Conservation (phyloP, 2,888 invertebrate species). For the Cephus pulcher region DNA sequence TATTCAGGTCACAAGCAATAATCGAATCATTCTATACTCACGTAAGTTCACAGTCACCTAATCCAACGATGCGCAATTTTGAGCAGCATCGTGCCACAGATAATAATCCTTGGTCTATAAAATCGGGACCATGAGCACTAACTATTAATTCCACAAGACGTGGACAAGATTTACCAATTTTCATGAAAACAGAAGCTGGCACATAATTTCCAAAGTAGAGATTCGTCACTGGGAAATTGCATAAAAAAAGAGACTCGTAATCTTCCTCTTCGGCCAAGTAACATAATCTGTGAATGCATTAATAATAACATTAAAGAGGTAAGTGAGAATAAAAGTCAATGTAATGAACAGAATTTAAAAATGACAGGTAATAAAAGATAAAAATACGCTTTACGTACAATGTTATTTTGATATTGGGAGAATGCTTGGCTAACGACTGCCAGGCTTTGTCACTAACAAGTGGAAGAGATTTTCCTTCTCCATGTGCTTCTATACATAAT, state of each 20-base stretch:
- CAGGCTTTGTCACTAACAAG: slow-evolving; percentile 51
- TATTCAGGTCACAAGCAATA: not conserved
- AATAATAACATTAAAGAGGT: not conserved
- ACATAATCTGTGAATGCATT: slow-evolving; percentile 40
- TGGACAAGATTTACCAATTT: slow-evolving; percentile 53
- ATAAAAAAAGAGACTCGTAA: slow-evolving; percentile 46
- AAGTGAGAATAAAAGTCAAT: not conserved
- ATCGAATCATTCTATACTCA: slow-evolving; percentile 26
- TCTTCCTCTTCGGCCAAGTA: slow-evolving; percentile 56
- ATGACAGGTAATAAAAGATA: not conserved
- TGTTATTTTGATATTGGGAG: slow-evolving; percentile 56
- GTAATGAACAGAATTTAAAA: not conserved
- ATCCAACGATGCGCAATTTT: slow-evolving; percentile 51
- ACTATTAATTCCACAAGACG: slow-evolving; percentile 57
- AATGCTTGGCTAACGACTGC: slow-evolving; percentile 48
- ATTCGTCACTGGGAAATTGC: slow-evolving; percentile 58
- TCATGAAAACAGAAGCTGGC: slow-evolving; percentile 44
- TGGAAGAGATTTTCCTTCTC: slow-evolving; percentile 49
- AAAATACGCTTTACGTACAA: slow-evolving; percentile 45
- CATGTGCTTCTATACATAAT: slow-evolving; percentile 54
- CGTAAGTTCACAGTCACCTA: slow-evolving; percentile 62
- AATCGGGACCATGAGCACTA: slow-evolving; percentile 50
- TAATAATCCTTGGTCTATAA: slow-evolving; percentile 51
- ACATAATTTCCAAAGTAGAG: slow-evolving; percentile 58
- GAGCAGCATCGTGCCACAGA: slow-evolving; percentile 53